These are phyloP conservation scores for Tragopan temminckii DNA, from an alignment of 2,797 vertebrate genomes.

Conservation along the genomic window DNA sequence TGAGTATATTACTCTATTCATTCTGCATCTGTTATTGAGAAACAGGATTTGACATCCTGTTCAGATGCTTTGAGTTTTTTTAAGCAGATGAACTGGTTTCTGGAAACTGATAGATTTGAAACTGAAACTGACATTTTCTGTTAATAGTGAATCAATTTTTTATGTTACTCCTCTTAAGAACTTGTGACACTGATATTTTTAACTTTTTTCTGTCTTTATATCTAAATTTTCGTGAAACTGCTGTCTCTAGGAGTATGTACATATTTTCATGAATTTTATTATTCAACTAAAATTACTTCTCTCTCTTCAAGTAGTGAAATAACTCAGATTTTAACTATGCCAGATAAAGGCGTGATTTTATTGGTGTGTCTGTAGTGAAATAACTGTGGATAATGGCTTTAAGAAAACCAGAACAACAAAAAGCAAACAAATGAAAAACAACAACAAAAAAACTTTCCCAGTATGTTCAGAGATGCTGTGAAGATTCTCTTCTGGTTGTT, in stretches of 20 bases:
- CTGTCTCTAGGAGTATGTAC: not conserved
- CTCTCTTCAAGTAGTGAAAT: not conserved
- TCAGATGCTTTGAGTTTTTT: not conserved
- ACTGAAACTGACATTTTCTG: not conserved
- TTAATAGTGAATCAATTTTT: not conserved
- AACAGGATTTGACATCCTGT: not conserved
- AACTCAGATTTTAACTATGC: not conserved
- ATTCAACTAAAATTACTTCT: not conserved
- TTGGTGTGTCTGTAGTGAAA: not conserved
- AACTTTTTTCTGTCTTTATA: not conserved
- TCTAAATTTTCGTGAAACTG: not conserved
- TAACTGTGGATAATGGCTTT: not conserved
- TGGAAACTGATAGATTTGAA: not conserved
- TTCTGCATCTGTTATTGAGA: constrained; percentile 13
- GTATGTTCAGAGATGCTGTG: not conserved
- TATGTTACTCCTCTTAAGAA: not conserved
- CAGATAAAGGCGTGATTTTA: not conserved
- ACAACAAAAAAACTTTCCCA: not conserved
- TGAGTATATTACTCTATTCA: not conserved
- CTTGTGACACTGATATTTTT: not conserved
- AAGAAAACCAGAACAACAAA: not conserved
- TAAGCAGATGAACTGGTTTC: not conserved
- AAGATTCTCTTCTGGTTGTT: not conserved
- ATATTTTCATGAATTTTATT: not conserved
- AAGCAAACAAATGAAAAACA: no score